Conservation (phyloP, 2,888 invertebrate species). For the Hololepta plana region DNA sequence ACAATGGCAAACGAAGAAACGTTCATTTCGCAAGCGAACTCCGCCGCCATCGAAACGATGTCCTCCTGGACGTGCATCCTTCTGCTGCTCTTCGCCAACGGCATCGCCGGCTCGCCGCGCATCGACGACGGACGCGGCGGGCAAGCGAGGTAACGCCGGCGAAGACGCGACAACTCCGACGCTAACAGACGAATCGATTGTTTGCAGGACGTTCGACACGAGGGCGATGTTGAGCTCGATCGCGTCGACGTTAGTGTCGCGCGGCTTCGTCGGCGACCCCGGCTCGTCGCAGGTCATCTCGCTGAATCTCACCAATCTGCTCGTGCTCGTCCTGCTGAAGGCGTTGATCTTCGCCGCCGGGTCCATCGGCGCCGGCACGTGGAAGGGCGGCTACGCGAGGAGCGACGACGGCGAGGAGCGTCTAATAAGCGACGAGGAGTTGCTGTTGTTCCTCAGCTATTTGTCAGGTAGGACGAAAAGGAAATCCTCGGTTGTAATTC, state of each 20-base stretch:
- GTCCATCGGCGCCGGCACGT: conserved; percentile 53
- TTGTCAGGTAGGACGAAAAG: conserved; percentile 34
- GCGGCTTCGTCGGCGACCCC: conserved; percentile 18
- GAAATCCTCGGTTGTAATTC: neutral
- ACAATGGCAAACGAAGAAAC: no score
- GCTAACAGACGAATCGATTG: neutral
- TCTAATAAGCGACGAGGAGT: conserved; percentile 48
- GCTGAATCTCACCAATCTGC: conserved; percentile 62
- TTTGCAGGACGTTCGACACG: conserved; percentile 19
- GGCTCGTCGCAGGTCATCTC: conserved; percentile 41
- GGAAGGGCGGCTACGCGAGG: conserved; percentile 34
- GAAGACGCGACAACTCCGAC: no score
- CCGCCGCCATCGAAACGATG: no score
- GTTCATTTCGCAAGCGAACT: no score
- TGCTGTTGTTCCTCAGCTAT: conserved; percentile 50
- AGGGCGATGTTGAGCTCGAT: conserved; percentile 20
- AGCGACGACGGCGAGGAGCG: conserved; percentile 34
- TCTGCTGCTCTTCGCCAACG: no score
- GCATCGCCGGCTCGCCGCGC: no score
- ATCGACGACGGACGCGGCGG: no score
- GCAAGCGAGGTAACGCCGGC: no score
- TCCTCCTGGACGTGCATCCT: no score
- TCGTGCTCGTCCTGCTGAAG: conserved; percentile 63
- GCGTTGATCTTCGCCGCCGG: conserved; percentile 69
- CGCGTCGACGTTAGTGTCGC: conserved; percentile 21